Conservation (phyloP, 2,888 invertebrate genomes). For the Drosophila crucigera region DNA sequence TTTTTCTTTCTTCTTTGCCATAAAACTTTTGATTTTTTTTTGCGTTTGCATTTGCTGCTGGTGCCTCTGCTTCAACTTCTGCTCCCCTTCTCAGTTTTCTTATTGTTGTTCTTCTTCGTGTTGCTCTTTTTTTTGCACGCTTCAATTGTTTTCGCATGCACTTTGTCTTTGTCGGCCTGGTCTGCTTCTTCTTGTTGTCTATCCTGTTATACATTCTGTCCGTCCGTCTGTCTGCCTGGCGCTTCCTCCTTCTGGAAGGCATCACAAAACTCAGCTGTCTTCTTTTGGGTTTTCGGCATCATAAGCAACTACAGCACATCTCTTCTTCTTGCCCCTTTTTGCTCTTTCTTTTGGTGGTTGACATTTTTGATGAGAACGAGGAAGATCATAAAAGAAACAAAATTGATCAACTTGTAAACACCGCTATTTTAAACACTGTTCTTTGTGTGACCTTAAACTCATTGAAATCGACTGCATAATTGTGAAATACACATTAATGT, state of each 20-base stretch:
- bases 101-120: slow-evolving; percentile 29
- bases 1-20: slow-evolving; percentile 68
- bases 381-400: not conserved
- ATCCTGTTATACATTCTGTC: slow-evolving; percentile 11
- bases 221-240: not conserved
- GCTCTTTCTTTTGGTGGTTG: slow-evolving; percentile 12
- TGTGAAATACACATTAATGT: slow-evolving; percentile 5
- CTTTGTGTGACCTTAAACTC: not conserved
- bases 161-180: slow-evolving; percentile 60
- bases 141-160: slow-evolving; percentile 79
- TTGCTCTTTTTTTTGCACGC: slow-evolving; percentile 67
- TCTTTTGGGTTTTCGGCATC: slow-evolving; percentile 7
- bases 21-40: slow-evolving; percentile 74
- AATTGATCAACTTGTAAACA: not conserved
- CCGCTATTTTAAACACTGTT: not conserved
- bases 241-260: slow-evolving; percentile 37
- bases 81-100: slow-evolving; percentile 22
- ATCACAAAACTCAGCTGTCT: slow-evolving; percentile 51
- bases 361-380: slow-evolving; percentile 7
- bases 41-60: slow-evolving; percentile 19
- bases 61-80: slow-evolving; percentile 15
- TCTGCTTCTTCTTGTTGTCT: slow-evolving; percentile 31
- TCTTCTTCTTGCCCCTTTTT: slow-evolving; percentile 25
- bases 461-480: not conserved
- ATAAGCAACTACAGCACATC: slow-evolving; percentile 23